A percentile compares a stretch with the other conserved stretches of the same genome.
phyloP scores from a whole-genome alignment of 2,113 vertebrate species.

The Pomatorhinus ruficollis region DNA sequence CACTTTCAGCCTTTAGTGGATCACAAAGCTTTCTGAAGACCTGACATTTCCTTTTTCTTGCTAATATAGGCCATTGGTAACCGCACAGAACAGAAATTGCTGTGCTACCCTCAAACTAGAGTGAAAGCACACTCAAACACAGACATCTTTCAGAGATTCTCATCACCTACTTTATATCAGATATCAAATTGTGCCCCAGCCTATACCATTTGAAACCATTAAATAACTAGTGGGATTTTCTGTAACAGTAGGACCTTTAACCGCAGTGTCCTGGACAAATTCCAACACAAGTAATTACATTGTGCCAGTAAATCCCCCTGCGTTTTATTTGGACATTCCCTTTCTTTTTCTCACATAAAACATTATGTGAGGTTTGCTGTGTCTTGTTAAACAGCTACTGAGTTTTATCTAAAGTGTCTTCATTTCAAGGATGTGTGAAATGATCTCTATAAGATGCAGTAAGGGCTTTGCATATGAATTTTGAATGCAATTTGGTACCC shows the following conservation, averaged over 20 bases:
- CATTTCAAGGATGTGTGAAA: not conserved
- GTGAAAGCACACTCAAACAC: not conserved
- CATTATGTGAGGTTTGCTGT: not conserved
- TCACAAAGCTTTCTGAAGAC: not conserved
- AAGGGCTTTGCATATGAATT: not conserved
- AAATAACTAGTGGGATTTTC: conserved; percentile 7
- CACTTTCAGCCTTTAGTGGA: not conserved
- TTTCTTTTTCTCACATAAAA: conserved; percentile 17
- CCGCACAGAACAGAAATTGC: not conserved
- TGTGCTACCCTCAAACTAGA: not conserved
- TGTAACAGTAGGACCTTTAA: not conserved
- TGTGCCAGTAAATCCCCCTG: conserved; percentile 17
- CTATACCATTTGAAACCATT: not conserved
- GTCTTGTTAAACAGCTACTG: not conserved
- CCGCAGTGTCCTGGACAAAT: not conserved
- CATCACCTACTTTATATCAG: not conserved
- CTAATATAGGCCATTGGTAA: not conserved
- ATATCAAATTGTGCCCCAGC: not conserved
- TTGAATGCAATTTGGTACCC: not conserved
- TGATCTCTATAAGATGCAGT: not conserved
- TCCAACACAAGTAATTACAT: conserved; percentile 37
- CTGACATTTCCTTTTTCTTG: not conserved
- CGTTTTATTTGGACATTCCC: not conserved
- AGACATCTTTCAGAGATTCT: not conserved
- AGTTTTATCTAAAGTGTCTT: not conserved